Conservation (phyloP, 2,888 invertebrate species). For the Limnephilus rhombicus region DNA sequence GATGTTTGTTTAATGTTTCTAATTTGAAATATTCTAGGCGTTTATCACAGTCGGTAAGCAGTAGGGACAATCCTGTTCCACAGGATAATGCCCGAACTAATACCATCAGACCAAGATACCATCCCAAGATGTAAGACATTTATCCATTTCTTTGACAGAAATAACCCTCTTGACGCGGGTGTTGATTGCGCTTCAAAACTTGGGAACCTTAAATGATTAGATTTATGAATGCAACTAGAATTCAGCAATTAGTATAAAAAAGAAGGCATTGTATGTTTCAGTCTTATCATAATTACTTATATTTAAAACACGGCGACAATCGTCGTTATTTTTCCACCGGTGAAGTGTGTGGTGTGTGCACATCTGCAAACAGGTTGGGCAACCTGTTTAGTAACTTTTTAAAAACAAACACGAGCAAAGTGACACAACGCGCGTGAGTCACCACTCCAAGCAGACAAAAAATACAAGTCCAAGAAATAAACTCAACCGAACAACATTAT, state of each 20-base stretch:
- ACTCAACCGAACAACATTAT: background rate
- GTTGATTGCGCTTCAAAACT: background rate
- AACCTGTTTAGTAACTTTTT: conserved; percentile 26
- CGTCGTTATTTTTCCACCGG: background rate
- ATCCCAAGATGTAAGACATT: too few species aligned
- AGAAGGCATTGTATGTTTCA: background rate
- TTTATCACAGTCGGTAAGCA: too few species aligned
- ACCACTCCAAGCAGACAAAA: background rate
- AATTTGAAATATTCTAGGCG: too few species aligned
- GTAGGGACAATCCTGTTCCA: too few species aligned
- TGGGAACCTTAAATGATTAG: background rate
- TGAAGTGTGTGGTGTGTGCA: background rate
- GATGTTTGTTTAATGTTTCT: too few species aligned
- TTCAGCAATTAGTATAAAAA: background rate
- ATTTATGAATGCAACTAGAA: background rate
- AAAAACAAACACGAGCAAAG: background rate
- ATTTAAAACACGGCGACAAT: background rate
- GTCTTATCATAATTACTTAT: background rate
- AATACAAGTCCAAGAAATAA: background rate
- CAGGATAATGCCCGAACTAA: too few species aligned
- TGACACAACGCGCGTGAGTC: conserved; percentile 42
- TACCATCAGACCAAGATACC: background rate
- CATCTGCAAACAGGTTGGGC: conserved; percentile 44
- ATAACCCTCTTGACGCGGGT: background rate
- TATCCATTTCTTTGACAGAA: too few species aligned